These are phyloP conservation scores for Eudasyphora cyanicolor DNA, from an alignment of 2,888 invertebrate species.

Conservation along the genomic window DNA sequence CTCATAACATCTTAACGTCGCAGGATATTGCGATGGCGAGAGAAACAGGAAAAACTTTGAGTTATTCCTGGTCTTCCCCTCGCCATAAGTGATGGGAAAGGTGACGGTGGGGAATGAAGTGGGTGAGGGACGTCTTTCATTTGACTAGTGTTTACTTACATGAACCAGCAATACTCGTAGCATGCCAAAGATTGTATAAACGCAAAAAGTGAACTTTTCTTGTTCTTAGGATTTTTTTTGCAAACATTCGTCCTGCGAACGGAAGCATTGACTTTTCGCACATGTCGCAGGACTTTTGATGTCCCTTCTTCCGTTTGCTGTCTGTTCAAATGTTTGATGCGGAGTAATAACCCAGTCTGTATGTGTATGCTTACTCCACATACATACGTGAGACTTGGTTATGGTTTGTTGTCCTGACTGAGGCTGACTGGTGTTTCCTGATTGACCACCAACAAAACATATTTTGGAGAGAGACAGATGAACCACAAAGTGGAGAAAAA, in stretches of 20 bases:
- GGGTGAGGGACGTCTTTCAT: conserved; percentile 11
- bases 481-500: conserved; percentile 28
- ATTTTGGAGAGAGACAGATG: background rate
- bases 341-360: no score
- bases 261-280: conserved; percentile 67
- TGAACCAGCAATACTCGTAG: no score
- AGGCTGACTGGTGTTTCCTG: conserved; percentile 36
- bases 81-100: no score
- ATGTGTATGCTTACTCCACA: background rate
- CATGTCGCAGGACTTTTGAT: conserved; percentile 62
- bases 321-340: conserved; percentile 44
- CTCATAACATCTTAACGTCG: conserved; percentile 12
- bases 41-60: background rate
- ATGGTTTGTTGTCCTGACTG: background rate
- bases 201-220: conserved; percentile 25
- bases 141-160: conserved; percentile 37
- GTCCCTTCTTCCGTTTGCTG: conserved; percentile 6
- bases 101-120: background rate
- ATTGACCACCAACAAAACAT: conserved; percentile 58
- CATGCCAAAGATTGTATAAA: conserved; percentile 49
- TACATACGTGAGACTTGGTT: conserved; percentile 5
- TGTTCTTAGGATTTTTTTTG: background rate
- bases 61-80: background rate
- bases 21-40: background rate
- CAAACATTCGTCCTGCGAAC: conserved; percentile 22